A percentile compares a stretch with the other conserved stretches of the same genome.
phyloP scores from a whole-genome alignment of 2,113 vertebrate genomes.

The Tricholaema leucomelas region DNA sequence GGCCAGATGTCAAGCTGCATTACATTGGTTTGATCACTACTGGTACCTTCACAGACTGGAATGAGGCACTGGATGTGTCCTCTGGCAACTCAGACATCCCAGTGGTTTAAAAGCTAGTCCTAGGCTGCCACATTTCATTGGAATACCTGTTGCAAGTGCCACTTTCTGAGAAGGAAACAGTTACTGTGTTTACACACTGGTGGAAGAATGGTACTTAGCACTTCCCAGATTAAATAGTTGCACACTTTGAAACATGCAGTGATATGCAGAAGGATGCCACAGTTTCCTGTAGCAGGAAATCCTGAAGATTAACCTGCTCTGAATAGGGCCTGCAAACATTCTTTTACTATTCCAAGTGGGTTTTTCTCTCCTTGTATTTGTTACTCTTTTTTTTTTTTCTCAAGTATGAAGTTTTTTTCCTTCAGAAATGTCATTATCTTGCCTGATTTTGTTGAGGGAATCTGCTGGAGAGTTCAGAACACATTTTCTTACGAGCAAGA shows the following conservation, averaged over 20 bases:
- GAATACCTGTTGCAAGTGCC: background rate
- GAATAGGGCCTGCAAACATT: background rate
- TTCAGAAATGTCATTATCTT: background rate
- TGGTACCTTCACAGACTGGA: background rate
- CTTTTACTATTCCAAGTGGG: conserved; percentile 1
- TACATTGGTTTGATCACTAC: background rate
- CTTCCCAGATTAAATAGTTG: background rate
- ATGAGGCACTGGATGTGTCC: background rate
- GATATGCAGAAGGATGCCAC: background rate
- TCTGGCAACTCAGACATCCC: accelerated
- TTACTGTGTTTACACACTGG: background rate
- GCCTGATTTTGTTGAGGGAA: background rate
- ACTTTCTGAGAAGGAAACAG: background rate
- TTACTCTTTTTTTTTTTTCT: background rate
- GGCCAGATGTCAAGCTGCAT: background rate
- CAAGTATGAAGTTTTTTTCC: background rate
- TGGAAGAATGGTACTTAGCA: background rate
- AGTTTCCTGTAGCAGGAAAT: background rate
- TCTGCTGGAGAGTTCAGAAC: background rate
- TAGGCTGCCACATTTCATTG: background rate
- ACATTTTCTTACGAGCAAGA: background rate
- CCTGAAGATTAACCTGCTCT: background rate
- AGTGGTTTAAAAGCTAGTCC: background rate
- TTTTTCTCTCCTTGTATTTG: background rate
- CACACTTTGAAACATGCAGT: background rate